A percentile compares a stretch with the other conserved stretches of the same genome.
These are phyloP conservation scores for Oscarella lobularis DNA, from an alignment of 37 sponge, comb jelly and placozoan genomes.

Conservation along the genomic window DNA sequence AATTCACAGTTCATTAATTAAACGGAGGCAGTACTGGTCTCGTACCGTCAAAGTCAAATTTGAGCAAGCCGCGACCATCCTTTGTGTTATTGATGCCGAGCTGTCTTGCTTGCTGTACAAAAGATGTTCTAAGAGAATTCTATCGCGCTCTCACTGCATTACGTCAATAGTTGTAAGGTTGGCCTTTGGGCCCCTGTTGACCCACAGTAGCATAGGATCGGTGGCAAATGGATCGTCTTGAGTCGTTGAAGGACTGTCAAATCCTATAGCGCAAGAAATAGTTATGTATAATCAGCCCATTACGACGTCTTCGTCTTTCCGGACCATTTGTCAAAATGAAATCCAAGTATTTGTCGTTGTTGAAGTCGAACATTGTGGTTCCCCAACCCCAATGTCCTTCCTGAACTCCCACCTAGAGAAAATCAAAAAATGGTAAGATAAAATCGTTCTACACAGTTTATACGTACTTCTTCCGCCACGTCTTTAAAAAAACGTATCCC, in stretches of 20 bases:
- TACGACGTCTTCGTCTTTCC: too few species aligned
- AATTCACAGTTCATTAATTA: too few species aligned
- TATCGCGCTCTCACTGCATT: not conserved
- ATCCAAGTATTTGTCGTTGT: slow-evolving; percentile 4
- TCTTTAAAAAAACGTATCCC: not conserved
- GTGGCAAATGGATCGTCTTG: not conserved
- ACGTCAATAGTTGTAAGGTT: slow-evolving; percentile 1
- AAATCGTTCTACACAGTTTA: not conserved
- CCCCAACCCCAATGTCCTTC: slow-evolving; percentile 8
- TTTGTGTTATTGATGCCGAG: not conserved
- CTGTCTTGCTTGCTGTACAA: not conserved
- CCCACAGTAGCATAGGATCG: not conserved
- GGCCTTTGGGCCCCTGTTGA: not conserved
- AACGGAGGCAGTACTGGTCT: too few species aligned
- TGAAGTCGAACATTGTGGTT: slow-evolving; percentile 9
- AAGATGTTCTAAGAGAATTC: not conserved
- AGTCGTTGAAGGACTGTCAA: slow-evolving; percentile 4
- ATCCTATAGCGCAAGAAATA: not conserved
- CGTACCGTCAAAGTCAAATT: slow-evolving; percentile 1
- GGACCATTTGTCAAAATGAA: slow-evolving; percentile 8
- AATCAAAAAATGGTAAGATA: not conserved
- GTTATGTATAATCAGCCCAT: too few species aligned
- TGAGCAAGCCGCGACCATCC: not conserved
- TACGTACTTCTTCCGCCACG: not conserved
- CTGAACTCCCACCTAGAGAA: not conserved